These are phyloP conservation scores for Meteorus cinctellus DNA, from an alignment of 2,888 invertebrate genomes.

Conservation along the genomic window DNA sequence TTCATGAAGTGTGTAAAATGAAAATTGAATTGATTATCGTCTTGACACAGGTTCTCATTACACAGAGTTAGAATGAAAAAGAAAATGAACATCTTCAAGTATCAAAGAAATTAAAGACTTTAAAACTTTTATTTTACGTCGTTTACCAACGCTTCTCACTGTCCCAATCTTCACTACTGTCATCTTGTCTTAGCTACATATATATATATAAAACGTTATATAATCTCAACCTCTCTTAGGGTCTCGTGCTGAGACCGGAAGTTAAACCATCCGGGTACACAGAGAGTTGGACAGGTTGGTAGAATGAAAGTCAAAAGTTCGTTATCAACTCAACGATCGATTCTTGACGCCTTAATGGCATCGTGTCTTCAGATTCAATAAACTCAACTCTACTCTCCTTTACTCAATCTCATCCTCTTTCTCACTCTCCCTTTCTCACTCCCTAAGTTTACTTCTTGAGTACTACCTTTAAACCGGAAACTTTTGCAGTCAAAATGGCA, in stretches of 20 bases:
- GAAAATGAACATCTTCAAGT: too few relatives aligned
- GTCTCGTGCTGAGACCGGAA: conserved; percentile 18
- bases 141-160: neutral
- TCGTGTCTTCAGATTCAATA: conserved; percentile 37
- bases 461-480: conserved; percentile 17
- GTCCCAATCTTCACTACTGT: neutral
- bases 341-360: conserved; percentile 51
- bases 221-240: neutral
- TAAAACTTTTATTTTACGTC: too few relatives aligned
- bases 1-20: too few relatives aligned
- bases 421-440: neutral
- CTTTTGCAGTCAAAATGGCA: conserved; percentile 23
- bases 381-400: conserved; percentile 15
- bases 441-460: neutral
- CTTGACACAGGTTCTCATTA: too few relatives aligned
- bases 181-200: neutral
- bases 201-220: neutral
- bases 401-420: neutral
- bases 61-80: too few relatives aligned
- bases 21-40: too few relatives aligned
- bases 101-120: too few relatives aligned
- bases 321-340: conserved; percentile 52
- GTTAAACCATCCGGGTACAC: conserved; percentile 30
- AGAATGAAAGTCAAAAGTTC: conserved; percentile 51
- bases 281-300: conserved; percentile 37